Evolutionary conservation across 1,140 invertebrate species (phyloP).

Genomic region (Frieseomelitta varia): DNA sequence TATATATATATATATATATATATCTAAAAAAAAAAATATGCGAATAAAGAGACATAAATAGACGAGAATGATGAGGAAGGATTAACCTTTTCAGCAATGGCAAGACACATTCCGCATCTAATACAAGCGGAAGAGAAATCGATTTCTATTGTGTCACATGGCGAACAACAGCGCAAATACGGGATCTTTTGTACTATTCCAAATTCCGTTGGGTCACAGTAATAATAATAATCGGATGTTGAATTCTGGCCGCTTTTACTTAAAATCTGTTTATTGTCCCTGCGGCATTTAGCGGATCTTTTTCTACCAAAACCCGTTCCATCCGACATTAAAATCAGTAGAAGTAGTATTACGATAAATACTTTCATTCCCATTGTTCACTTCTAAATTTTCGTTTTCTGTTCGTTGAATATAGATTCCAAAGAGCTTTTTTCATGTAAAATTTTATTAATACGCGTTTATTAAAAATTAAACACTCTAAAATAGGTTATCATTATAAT

Average conservation of each 20-base stretch:
- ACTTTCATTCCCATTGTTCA: not conserved
- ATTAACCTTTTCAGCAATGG: constrained; percentile 71
- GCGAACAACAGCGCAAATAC: constrained; percentile 30
- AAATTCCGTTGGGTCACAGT: constrained; percentile 58
- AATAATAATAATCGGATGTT: constrained; percentile 50
- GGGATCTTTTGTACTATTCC: constrained; percentile 70
- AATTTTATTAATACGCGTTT: not conserved
- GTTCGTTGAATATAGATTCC: no score
- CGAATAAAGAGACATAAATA: not conserved
- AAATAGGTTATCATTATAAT: constrained; percentile 12
- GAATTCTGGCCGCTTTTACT: constrained; percentile 13
- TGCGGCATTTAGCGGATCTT: not conserved
- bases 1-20: no score
- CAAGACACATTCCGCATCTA: constrained; percentile 73
- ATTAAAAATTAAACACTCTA: not conserved
- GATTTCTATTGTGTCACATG: constrained; percentile 36
- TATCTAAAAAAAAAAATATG: no score
- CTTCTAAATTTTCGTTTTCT: not conserved
- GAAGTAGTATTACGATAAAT: not conserved
- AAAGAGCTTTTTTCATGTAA: not conserved
- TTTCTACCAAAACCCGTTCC: constrained; percentile 16
- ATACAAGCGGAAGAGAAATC: constrained; percentile 73
- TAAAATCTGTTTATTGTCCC: not conserved
- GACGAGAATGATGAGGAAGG: not conserved
- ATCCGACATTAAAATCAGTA: not conserved